Conservation (phyloP, 2,797 vertebrate genomes). For the Sorex maritimensis region DNA sequence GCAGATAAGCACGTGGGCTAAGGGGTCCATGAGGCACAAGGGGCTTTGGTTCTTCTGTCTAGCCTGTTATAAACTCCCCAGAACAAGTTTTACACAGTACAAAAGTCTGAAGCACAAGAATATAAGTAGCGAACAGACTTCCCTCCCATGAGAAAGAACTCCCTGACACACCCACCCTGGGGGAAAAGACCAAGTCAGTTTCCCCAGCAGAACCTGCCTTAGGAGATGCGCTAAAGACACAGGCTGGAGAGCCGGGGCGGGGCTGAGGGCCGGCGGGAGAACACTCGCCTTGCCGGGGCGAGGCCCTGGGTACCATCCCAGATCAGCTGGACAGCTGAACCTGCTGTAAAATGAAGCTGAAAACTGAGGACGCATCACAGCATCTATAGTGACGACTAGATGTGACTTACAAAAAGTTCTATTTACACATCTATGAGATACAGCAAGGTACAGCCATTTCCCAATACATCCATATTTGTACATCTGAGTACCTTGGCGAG, state of each 20-base stretch:
- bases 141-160: background rate
- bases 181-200: background rate
- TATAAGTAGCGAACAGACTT: background rate
- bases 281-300: background rate
- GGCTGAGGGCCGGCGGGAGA: background rate
- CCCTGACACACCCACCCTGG: background rate
- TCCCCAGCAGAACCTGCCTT: background rate
- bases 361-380: constrained; percentile 20
- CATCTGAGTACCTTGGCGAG: constrained; percentile 49
- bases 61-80: background rate
- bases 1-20: background rate
- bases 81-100: background rate
- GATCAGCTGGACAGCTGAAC: background rate
- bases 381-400: background rate
- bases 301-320: background rate
- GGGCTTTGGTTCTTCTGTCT: background rate
- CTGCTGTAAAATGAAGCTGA: background rate
- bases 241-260: too few species aligned
- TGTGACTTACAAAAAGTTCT: constrained; percentile 62
- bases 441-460: constrained; percentile 32
- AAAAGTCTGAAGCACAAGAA: background rate
- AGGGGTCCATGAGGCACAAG: background rate
- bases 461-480: background rate
- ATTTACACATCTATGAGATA: constrained; percentile 48
- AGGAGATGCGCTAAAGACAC: too few species aligned